Base-by-base conservation (phyloP, 2,797 vertebrate genomes). In the Gadopsis bispinosus region DNA sequence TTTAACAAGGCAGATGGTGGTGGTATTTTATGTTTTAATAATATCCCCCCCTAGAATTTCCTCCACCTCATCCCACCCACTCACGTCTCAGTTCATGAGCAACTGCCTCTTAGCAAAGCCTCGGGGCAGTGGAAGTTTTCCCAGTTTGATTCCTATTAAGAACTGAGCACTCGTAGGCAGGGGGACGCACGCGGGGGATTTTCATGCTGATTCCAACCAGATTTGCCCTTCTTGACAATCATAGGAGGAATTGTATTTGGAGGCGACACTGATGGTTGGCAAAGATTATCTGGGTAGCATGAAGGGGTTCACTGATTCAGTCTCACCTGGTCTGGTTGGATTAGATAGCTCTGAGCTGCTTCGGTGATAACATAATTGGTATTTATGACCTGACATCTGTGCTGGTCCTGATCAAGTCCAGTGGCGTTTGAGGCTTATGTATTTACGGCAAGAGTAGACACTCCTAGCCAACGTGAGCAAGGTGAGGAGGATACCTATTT, bases 91-190 rank as follows among this genome's bases (percentile, higher is more conserved):
- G 48, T 62, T 81, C 53, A 64, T 67, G 33, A 75, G 39, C 33
- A 73, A 51, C 47, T 86, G 70, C 75, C 79, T 82, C 81, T 81
- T 56, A 83, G 75, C 77, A 47, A 83, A 83, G 71, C 84, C 81
- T 79, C 35, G 0, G 69, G 74, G 35, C 77, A 80, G 35, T 14
- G 53, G 48, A 81, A 26, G 16, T 79, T 78, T 78, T 79, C 65
- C 55, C 5, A 12, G 45, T 86, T 81, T 73, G 74, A 79, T 66
- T 70, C 56, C 53, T 54, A 69, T 80, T 65, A 73, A 73, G 75
- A 84, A 69, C 45, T 60, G 43, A 75, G 43, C 55, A 45, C 53
- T 51, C 53, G 14, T 10, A 22, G 50, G 65, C 51, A 45, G 47
- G 61, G 63, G 35, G 61, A 37, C 31, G 76, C 72, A 51, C 48